Base-by-base conservation (phyloP, 2,797 vertebrate species). In the Phaenicophaeus curvirostris region DNA sequence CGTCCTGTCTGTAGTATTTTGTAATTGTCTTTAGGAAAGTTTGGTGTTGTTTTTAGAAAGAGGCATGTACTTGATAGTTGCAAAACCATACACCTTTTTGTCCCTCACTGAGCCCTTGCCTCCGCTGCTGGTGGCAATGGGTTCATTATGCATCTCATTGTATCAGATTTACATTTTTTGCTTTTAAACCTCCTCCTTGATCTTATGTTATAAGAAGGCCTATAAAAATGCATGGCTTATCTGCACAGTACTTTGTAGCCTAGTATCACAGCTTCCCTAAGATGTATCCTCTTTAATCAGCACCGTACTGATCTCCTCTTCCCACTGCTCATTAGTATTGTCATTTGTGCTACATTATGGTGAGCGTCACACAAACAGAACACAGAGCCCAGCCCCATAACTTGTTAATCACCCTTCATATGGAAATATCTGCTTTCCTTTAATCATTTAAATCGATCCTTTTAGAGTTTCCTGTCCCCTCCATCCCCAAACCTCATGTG, bases 261-360 rank as follows among this genome's bases (percentile, higher is more conserved):
- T 63, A 50, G 44, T 61, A 67, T 89, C 87, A 50, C 59, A 87
- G 89, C 82, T 73, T 87, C 61, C 68, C 85, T 87, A 61, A 85
- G 82, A 92, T 65, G 65, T 61, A 6, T 79, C 83, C 59, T 76
- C 63, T 95, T 94, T 86, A 87, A 93, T 86, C 77, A 93, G 69
- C 68, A 50, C 62, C 53, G 53, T 31, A 15, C 79, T 68, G 80
- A 75, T 88, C 83, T 89, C 39, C 66, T 69, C 51, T 71, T 92
- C 74, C 59, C 1, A 2, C 55, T 48, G 65, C 87, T 95, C 85
- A 23, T 96, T 89, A 85, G 50, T 41, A 31, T 12, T 85, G 72
- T 74, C 28, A 0, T 12, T 82, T 58, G 41, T 53, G 35, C 54
- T 54, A 44, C 68, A 20, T 62, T 66, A 13, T 8, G 48, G 87